These are phyloP conservation scores for Apoderus coryli DNA, from an alignment of 2,888 invertebrate species.

Conservation along the genomic window DNA sequence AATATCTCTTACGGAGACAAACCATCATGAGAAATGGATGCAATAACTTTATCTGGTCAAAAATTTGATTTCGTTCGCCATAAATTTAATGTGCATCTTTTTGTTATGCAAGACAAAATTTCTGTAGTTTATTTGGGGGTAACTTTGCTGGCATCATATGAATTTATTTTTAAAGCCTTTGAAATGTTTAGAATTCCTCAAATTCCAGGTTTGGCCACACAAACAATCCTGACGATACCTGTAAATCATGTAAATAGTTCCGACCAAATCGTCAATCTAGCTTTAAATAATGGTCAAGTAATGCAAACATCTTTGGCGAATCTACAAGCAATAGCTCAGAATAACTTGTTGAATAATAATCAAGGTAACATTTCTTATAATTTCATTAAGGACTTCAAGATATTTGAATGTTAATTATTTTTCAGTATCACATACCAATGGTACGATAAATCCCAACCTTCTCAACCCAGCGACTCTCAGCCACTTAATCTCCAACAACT, in stretches of 20 bases:
- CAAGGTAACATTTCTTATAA: no score
- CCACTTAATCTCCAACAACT: conserved; percentile 58
- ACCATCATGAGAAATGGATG: no score
- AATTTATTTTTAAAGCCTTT: no score
- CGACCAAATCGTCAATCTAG: conserved; percentile 62
- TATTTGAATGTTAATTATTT: background rate
- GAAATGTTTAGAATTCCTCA: no score
- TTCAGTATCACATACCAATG: conserved; percentile 42
- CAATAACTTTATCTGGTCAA: no score
- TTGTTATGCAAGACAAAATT: no score
- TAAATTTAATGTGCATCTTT: no score
- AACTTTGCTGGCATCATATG: no score
- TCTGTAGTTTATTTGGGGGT: no score
- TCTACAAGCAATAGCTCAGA: conserved; percentile 61
- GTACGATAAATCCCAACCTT: conserved; percentile 49
- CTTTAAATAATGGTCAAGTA: conserved; percentile 73
- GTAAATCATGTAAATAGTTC: conserved; percentile 70
- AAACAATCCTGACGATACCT: conserved; percentile 91
- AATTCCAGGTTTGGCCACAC: conserved; percentile 76
- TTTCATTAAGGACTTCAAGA: no score
- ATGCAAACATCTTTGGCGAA: conserved; percentile 72
- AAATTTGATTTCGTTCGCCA: no score
- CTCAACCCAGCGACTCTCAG: conserved; percentile 52
- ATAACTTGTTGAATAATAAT: conserved; percentile 40
- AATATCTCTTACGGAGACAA: no score